Percentiles rank a stretch among this genome's conserved stretches.
Evolutionary conservation across 2,113 vertebrate species (phyloP).

Genomic region (Albula goreensis): DNA sequence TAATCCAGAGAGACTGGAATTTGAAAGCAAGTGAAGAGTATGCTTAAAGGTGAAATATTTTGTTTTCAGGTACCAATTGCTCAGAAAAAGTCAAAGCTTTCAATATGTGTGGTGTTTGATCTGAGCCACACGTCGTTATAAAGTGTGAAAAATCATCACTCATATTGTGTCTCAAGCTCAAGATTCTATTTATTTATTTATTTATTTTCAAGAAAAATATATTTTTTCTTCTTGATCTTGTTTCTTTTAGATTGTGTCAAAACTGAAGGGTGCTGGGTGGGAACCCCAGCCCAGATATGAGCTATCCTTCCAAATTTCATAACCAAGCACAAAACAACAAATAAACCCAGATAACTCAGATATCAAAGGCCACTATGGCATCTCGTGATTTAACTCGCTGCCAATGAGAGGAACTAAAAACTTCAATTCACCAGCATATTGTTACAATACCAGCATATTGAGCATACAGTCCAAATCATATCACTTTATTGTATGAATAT

Average conservation of each 20-base stretch:
- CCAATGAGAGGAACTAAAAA: neutral
- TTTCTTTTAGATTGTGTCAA: constrained; percentile 33
- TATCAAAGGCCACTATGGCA: too few species aligned
- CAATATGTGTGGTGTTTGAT: neutral
- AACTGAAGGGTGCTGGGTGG: constrained; percentile 36
- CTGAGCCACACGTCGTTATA: neutral
- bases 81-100: neutral
- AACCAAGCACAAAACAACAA: neutral
- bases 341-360: too few species aligned
- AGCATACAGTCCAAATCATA: neutral
- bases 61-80: neutral
- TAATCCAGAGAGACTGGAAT: neutral
- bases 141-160: neutral
- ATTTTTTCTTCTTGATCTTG: neutral
- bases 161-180: neutral
- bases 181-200: neutral
- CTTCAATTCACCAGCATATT: neutral
- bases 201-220: neutral
- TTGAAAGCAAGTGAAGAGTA: neutral
- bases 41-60: neutral
- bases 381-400: neutral
- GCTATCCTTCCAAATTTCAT: constrained; percentile 38
- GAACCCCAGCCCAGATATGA: constrained; percentile 30
- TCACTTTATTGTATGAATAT: neutral
- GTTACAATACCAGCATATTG: neutral